phyloP scores from a whole-genome alignment of 2,113 vertebrate genomes.

The Chaetorhynchus papuensis region DNA sequence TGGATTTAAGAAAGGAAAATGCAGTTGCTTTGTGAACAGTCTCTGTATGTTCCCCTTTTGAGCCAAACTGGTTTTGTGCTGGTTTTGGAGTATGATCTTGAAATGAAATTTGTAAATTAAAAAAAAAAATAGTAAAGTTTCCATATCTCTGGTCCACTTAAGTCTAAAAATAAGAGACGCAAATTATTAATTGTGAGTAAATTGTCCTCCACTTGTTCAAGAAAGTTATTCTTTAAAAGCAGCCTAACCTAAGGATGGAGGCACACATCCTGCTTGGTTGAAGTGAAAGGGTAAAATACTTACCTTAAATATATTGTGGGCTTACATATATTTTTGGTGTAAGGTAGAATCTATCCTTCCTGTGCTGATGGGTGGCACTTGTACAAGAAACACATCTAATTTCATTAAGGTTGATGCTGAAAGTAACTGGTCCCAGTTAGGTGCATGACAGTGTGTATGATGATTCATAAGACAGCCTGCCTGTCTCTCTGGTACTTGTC shows the following conservation, averaged over 20 bases:
- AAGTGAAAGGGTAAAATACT: not conserved
- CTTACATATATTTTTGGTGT: not conserved
- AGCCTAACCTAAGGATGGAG: not conserved
- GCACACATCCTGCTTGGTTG: not conserved
- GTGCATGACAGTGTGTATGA: not conserved
- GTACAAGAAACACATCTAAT: not conserved
- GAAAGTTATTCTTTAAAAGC: not conserved
- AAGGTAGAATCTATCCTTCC: not conserved
- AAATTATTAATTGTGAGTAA: not conserved
- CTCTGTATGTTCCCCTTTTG: not conserved
- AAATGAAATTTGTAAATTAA: not conserved
- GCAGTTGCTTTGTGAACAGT: not conserved
- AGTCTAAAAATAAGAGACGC: not conserved
- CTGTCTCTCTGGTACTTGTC: not conserved
- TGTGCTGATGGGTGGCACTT: not conserved
- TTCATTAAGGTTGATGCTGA: not conserved
- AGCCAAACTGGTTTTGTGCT: not conserved
- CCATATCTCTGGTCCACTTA: not conserved
- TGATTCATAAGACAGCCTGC: not conserved
- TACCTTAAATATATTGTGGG: not conserved
- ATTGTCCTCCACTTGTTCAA: not conserved
- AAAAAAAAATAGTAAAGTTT: not conserved
- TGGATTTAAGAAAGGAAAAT: conserved; percentile 4
- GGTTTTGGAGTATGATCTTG: not conserved
- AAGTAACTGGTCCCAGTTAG: not conserved